Conservation (phyloP, 2,797 vertebrate genomes). For the Oreonectes daqikongensis region DNA sequence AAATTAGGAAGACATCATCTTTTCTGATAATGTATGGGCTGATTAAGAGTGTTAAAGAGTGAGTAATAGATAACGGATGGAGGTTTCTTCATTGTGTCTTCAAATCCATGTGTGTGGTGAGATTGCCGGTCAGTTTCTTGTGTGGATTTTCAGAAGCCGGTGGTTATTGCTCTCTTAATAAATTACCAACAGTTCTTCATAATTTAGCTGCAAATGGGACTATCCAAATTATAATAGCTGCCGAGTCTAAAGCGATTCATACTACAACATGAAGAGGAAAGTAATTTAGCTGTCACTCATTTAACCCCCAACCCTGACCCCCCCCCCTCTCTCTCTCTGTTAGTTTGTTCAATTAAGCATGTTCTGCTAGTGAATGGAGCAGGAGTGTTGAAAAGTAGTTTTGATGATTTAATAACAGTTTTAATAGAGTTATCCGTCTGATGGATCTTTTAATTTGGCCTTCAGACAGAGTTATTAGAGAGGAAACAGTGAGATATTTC, state of each 20-base stretch:
- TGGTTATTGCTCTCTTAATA: conserved; percentile 74
- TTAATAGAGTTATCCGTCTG: conserved; percentile 67
- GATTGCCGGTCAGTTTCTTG: conserved; percentile 7
- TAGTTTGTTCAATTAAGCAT: conserved; percentile 68
- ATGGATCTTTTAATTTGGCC: conserved; percentile 47
- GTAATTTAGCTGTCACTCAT: conserved; percentile 74
- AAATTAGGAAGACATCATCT: not conserved
- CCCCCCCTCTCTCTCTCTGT: conserved; percentile 38
- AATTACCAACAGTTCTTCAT: conserved; percentile 62
- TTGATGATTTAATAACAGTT: conserved; percentile 68
- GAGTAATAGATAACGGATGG: too few relatives aligned
- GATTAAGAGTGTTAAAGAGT: not conserved
- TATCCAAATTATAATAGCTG: conserved; percentile 77
- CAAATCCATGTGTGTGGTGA: not conserved
- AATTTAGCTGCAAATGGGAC: conserved; percentile 66
- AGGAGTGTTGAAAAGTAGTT: conserved; percentile 52
- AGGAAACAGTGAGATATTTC: conserved; percentile 52
- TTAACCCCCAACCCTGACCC: conserved; percentile 57
- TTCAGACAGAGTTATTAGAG: conserved; percentile 53
- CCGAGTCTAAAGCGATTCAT: conserved; percentile 74
- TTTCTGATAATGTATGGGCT: too few relatives aligned
- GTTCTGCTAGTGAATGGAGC: conserved; percentile 57
- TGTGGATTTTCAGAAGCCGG: conserved; percentile 54
- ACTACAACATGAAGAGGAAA: conserved; percentile 61
- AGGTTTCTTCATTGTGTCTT: not conserved